Evolutionary conservation across 2,797 vertebrate species (phyloP).

Genomic region (Anguilla marmorata): DNA sequence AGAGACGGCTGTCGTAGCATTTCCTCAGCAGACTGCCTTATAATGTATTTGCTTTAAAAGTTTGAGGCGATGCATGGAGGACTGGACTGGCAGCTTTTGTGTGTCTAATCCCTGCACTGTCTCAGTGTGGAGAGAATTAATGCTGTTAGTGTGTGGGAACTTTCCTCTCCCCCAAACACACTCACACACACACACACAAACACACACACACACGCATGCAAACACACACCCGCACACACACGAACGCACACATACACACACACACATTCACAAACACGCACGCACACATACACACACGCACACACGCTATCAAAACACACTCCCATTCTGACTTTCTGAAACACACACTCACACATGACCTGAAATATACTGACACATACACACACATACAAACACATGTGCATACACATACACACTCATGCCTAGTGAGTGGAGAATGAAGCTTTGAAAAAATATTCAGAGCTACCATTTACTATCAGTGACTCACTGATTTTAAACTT

Average conservation of each 20-base stretch:
- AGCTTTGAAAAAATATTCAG: neutral
- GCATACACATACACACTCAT: constrained; percentile 10
- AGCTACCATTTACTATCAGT: neutral
- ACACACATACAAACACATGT: constrained; percentile 25
- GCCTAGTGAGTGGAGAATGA: constrained; percentile 11
- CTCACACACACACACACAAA: constrained; percentile 29
- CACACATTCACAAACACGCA: constrained; percentile 29
- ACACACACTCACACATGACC: constrained; percentile 29
- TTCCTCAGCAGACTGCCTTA: neutral
- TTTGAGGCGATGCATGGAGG: constrained; percentile 31
- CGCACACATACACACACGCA: constrained; percentile 28
- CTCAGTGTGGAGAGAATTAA: neutral
- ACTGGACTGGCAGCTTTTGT: constrained; percentile 10
- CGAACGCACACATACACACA: constrained; percentile 29
- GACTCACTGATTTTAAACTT: neutral
- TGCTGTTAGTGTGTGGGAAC: constrained; percentile 1
- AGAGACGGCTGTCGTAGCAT: neutral
- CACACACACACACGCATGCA: constrained; percentile 30
- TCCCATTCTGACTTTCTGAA: constrained; percentile 23
- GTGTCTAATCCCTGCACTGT: constrained; percentile 2
- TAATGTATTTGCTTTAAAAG: neutral
- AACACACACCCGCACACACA: constrained; percentile 15
- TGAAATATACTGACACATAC: constrained; percentile 17
- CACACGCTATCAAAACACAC: constrained; percentile 13
- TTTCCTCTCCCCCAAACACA: constrained; percentile 36